Conservation (phyloP, 2,888 invertebrate genomes). For the Sinodicranocentrus sp. region DNA sequence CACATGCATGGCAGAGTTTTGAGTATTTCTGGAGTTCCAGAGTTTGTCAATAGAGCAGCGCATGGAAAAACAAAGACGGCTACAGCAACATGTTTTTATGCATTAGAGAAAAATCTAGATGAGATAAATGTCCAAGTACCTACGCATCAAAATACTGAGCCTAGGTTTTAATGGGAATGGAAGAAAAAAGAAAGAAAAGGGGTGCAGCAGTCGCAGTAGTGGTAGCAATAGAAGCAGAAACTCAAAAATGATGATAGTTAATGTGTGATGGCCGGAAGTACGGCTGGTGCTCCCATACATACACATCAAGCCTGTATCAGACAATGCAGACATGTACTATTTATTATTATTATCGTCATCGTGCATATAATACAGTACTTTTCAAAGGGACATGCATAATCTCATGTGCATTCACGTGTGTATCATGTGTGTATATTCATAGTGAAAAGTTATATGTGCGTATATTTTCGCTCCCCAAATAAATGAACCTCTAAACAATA, state of each 20-base stretch:
- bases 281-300: conserved; percentile 76
- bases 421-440: conserved; percentile 22
- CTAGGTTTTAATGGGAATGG: conserved; percentile 30
- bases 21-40: not conserved
- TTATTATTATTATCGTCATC: conserved; percentile 57
- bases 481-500: conserved; percentile 70
- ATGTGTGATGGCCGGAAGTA: conserved; percentile 77
- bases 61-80: conserved; percentile 2
- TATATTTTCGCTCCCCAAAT: conserved; percentile 61
- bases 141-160: conserved; percentile 5
- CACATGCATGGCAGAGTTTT: not conserved
- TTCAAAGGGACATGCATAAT: conserved; percentile 61
- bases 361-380: conserved; percentile 55
- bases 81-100: too few relatives aligned
- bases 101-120: not conserved
- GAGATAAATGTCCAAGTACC: not conserved
- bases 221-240: conserved; percentile 42
- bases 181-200: conserved; percentile 50
- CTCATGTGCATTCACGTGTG: conserved; percentile 66
- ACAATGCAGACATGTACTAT: conserved; percentile 63
- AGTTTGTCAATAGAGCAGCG: not conserved
- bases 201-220: conserved; percentile 50
- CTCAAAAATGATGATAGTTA: conserved; percentile 68
- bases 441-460: conserved; percentile 2
- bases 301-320: conserved; percentile 65